These are phyloP conservation scores for Ametastegia equiseti DNA, from an alignment of 2,888 invertebrate species.

Conservation along the genomic window DNA sequence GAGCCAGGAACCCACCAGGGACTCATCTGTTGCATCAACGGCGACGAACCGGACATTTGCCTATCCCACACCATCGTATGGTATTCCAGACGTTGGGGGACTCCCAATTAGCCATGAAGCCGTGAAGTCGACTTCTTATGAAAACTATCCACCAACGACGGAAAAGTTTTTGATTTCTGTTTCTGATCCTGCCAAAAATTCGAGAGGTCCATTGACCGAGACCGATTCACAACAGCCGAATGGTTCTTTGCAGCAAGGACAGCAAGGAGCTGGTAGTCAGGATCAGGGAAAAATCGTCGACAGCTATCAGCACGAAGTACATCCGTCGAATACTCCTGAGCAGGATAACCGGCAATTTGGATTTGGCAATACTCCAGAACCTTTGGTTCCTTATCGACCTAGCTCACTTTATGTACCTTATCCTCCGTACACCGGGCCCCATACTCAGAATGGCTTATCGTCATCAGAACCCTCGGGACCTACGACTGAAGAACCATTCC, in stretches of 20 bases:
- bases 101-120: conserved; percentile 34
- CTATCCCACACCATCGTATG: neutral
- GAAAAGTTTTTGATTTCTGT: conserved; percentile 6
- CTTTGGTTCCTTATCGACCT: conserved; percentile 47
- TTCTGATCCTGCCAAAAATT: neutral
- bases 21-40: conserved; percentile 7
- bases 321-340: neutral
- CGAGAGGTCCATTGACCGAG: neutral
- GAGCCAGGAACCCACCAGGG: neutral
- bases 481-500: conserved; percentile 56
- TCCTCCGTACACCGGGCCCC: conserved; percentile 52
- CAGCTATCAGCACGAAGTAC: conserved; percentile 29
- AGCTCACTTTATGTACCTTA: conserved; percentile 45
- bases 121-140: neutral
- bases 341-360: neutral
- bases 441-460: neutral
- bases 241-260: neutral
- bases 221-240: neutral
- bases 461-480: conserved; percentile 46
- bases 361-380: neutral
- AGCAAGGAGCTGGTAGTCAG: neutral
- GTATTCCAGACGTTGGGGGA: conserved; percentile 12
- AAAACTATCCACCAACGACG: conserved; percentile 30
- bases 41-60: neutral
- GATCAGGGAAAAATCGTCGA: conserved; percentile 26